Evolutionary conservation across 2,888 invertebrate species (phyloP).

Genomic region (Eurois occulta): DNA sequence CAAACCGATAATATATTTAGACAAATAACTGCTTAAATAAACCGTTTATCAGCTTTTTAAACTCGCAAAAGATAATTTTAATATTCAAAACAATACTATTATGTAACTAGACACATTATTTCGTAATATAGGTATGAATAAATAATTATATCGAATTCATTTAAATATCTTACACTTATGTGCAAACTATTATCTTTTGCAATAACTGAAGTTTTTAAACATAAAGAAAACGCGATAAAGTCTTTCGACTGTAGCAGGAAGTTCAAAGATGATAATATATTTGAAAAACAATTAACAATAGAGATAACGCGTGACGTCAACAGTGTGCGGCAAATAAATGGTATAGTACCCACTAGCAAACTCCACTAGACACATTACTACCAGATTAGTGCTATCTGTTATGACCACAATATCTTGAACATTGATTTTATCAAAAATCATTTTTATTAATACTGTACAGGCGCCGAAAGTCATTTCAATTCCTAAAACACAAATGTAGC

Average conservation of each 20-base stretch:
- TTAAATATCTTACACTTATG: conserved; percentile 48
- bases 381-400: not conserved
- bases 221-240: conserved; percentile 65
- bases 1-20: conserved; percentile 79
- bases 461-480: conserved; percentile 37
- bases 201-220: conserved; percentile 65
- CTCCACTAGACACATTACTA: not conserved
- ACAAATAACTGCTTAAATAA: conserved; percentile 81
- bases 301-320: conserved; percentile 67
- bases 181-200: conserved; percentile 55
- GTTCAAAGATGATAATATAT: conserved; percentile 73
- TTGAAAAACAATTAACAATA: conserved; percentile 72
- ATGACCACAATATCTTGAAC: not conserved
- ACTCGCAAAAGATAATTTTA: conserved; percentile 78
- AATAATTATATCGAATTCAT: conserved; percentile 37
- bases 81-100: conserved; percentile 79
- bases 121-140: conserved; percentile 71
- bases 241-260: conserved; percentile 72
- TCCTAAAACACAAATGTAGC: conserved; percentile 47
- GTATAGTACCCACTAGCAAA: not conserved
- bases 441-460: not conserved
- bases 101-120: conserved; percentile 76
- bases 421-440: not conserved
- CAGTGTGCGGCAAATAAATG: conserved; percentile 45
- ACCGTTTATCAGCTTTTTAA: conserved; percentile 78